phyloP scores from a whole-genome alignment of 2,797 vertebrate species.

The Dendrocincla tyrannina region DNA sequence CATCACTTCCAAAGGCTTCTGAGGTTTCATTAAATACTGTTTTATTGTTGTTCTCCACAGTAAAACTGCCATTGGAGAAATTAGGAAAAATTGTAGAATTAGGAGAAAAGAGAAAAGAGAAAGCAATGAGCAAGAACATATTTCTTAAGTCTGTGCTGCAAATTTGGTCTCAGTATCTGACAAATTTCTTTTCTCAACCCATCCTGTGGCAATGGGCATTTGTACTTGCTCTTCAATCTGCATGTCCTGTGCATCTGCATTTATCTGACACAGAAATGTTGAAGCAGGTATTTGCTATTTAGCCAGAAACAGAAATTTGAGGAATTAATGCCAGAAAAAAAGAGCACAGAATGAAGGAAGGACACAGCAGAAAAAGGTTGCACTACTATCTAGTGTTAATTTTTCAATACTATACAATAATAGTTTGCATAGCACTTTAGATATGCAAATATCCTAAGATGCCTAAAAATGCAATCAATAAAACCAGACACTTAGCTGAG shows the following conservation, averaged over 20 bases:
- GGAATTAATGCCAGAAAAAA: not conserved
- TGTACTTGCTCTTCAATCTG: not conserved
- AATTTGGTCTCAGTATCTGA: not conserved
- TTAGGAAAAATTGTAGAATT: not conserved
- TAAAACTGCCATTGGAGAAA: not conserved
- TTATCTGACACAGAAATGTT: not conserved
- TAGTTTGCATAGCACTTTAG: not conserved
- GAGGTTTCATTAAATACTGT: not conserved
- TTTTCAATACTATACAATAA: not conserved
- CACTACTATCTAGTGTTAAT: not conserved
- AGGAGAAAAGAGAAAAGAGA: not conserved
- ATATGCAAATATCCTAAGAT: not conserved
- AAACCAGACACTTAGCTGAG: not conserved
- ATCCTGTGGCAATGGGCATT: not conserved
- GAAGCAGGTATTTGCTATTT: not conserved
- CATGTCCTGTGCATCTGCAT: not conserved
- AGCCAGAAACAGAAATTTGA: not conserved
- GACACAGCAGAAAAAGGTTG: fast-evolving
- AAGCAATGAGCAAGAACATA: not conserved
- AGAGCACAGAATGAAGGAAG: not conserved
- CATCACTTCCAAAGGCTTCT: not conserved
- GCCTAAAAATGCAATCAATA: not conserved
- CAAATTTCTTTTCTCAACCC: not conserved
- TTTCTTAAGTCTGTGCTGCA: not conserved
- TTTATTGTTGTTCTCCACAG: not conserved